Percentiles rank a stretch among this genome's conserved stretches.
These are phyloP conservation scores for Morinoia aosen DNA, from an alignment of 2,888 invertebrate genomes.

Conservation along the genomic window DNA sequence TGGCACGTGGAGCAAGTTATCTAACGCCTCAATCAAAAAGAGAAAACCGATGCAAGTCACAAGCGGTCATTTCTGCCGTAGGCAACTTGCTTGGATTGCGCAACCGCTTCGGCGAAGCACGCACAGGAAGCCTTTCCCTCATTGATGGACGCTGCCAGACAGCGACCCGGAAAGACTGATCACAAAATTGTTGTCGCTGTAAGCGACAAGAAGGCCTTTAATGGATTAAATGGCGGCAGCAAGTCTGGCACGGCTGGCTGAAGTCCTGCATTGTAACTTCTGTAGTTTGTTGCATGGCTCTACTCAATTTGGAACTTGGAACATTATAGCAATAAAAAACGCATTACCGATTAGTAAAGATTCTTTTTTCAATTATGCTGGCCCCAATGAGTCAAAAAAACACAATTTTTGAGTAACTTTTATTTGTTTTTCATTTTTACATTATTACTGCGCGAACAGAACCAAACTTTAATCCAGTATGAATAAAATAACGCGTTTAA, in stretches of 20 bases:
- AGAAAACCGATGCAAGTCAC: neutral
- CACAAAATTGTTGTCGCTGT: neutral
- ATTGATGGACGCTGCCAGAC: neutral
- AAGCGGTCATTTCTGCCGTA: neutral
- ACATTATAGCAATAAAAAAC: neutral
- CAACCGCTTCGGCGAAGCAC: neutral
- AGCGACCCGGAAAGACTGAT: neutral
- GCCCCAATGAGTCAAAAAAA: neutral
- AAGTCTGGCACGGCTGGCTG: neutral
- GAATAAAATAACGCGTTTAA: too few species aligned
- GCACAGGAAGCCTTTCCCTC: neutral
- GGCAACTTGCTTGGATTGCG: neutral
- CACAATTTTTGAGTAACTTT: neutral
- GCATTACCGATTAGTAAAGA: neutral
- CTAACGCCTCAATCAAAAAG: neutral
- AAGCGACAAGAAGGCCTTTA: neutral
- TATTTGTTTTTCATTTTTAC: neutral
- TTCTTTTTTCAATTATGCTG: neutral
- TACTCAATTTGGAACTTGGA: neutral
- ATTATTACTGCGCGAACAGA: too few species aligned
- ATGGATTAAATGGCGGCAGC: neutral
- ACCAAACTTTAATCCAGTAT: too few species aligned
- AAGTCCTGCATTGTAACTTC: neutral
- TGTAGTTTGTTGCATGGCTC: neutral
- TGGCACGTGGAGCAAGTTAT: neutral